Evolutionary conservation across 1,140 invertebrate genomes (phyloP).

Genomic region (Drosophila fuyamai): DNA sequence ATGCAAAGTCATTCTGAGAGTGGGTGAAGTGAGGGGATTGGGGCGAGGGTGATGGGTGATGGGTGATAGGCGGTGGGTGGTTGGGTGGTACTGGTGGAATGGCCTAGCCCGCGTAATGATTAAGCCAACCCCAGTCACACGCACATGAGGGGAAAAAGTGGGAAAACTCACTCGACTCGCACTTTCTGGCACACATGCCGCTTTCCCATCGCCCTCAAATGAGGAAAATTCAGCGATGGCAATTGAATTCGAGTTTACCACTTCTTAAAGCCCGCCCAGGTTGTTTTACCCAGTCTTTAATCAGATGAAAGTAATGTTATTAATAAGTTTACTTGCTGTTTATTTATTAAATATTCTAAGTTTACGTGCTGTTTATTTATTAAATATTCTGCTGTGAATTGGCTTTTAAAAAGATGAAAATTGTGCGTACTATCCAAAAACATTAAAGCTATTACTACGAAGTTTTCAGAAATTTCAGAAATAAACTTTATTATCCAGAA

Average conservation of each 20-base stretch:
- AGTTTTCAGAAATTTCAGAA: too few species aligned
- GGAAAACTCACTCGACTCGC: slow-evolving; percentile 10
- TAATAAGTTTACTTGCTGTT: too few species aligned
- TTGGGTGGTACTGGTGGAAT: neutral
- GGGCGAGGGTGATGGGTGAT: slow-evolving; percentile 3
- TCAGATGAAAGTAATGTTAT: neutral
- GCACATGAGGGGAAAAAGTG: neutral
- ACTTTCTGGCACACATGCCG: slow-evolving; percentile 37
- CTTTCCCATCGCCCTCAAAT: slow-evolving; percentile 42
- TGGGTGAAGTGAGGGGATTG: slow-evolving; percentile 3
- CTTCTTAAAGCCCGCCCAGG: slow-evolving; percentile 22
- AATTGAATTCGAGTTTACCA: slow-evolving; percentile 51
- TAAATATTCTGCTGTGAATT: too few species aligned
- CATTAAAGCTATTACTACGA: too few species aligned
- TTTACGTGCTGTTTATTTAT: too few species aligned
- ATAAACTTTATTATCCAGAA: too few species aligned
- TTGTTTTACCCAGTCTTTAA: slow-evolving; percentile 21
- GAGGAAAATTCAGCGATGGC: slow-evolving; percentile 51
- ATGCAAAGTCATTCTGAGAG: slow-evolving; percentile 76
- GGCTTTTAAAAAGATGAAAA: too few species aligned
- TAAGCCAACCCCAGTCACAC: slow-evolving; percentile 48
- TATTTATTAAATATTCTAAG: too few species aligned
- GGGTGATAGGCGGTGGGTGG: neutral
- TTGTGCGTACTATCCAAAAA: too few species aligned
- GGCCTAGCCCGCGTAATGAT: slow-evolving; percentile 59